Base-by-base conservation (phyloP, 2,113 vertebrate species). In the Columba livia region DNA sequence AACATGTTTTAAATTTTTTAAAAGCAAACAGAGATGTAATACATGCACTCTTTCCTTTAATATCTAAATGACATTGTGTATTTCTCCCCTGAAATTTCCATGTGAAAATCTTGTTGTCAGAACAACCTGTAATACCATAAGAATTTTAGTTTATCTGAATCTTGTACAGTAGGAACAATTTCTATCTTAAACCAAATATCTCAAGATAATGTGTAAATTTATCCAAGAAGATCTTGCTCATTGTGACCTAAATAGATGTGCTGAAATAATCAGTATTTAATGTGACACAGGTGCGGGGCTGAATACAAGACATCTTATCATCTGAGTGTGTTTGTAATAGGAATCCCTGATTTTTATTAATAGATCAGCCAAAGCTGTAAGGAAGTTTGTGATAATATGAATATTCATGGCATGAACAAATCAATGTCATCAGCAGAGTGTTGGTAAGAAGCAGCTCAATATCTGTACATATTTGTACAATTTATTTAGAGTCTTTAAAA, bases 391-490 rank as follows among this genome's bases (percentile, higher is more conserved):
- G 17, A 23, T 31, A 26, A 58, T 47, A 71, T 61, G 36, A 79
- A 87, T 82, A 93, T 23, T 50, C 28, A 82, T 40, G 6, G 9
- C 0, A 88, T 56, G 36, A 75, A 79, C 57, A 53, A 85, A 79
- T 36, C 28, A 56, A 14, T 38, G 50, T 36, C 61, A 73, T 40
- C 0, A 0, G 17, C 21, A 80, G 12, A 57, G 11, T n/a, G 36
- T 56, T 78, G 56, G 32, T 44, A 66, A 66, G 32, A 8, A 83
- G 18, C 15, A 88, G 29, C 24, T 93, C 28, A 78, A 28, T 66
- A 47, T 34, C 58, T 57, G 29, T n/a, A 38, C 25, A 7, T 42
- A 48, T 12, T 26, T 65, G 31, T 29, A 51, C 11, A 77, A 4
- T 85, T 80, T 70, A 66, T 70, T 85, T 28, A 12, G 10, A 47